Evolutionary conservation across 2,888 invertebrate genomes (phyloP), one percentile per base, ranked within the genome.

Genomic region (Poecilus cupreus): DNA sequence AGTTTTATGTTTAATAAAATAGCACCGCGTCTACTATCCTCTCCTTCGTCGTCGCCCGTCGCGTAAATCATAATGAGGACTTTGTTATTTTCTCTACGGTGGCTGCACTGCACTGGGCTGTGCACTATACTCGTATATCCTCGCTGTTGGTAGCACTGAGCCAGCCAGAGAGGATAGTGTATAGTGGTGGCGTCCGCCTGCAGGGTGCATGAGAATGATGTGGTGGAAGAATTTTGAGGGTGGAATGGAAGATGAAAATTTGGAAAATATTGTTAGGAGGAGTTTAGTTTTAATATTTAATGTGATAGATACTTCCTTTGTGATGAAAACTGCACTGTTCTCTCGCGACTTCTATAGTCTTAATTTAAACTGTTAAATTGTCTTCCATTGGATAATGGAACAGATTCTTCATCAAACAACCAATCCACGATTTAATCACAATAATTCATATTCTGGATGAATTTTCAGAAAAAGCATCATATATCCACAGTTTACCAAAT

Each of bases 1-100:
- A 78, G 78, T 78, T 78, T 78, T 78, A 78, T 78, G 78, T 78
- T 78, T 78, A 78, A 78, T 78, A 78, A 78, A 78, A 78, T 64
- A 78, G 64, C 78, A 13, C 13, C 26, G 49, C 51, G 16, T 13
- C 18, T 51, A 46, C 51, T 4, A 16, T 51, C 51, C 18, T 26
- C 37, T 18, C 64, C 16, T 68, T 32, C 32, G 37, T 13, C 64
- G 13, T 60, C 64, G 51, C 64, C 32, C 26, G 60, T 51, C 26
- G 60, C 64, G 64, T 68, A 68, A 68, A 68, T 68, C 64, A 68
- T 68, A 68, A 68, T 68, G 64, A 68, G 64, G 64, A 68, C 64
- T 68, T 68, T 68, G 64, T 68, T 68, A 68, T 68, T 68, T 68
- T 68, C 64, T 68, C 64, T 22, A 68, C 64, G 64, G 64, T 68